Evolutionary conservation across 2,797 vertebrate genomes (phyloP), one percentile per base, ranked within the genome.

Genomic region (Lepus oiostolus): DNA sequence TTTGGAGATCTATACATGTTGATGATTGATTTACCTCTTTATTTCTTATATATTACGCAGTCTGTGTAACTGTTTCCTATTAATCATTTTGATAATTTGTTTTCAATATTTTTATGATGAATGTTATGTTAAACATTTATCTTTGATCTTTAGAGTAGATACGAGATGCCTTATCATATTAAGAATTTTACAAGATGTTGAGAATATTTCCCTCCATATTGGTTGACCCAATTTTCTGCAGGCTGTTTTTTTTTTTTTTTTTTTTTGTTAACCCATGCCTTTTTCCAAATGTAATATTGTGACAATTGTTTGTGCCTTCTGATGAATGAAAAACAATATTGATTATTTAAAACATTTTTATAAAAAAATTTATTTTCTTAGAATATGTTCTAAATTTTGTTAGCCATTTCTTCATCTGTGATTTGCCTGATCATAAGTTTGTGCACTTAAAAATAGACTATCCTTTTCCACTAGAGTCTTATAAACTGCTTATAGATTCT

Each of bases 221-320:
- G 76, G 71, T 26, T 90, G 42, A 90, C 62, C 42, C 50, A 80
- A 24, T 52, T 95, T 94, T 95, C 35, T 60, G 32, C 13, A 74
- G 38, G 76, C 16, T 90, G 7, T 83, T 72, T 30, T 28, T 26
- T 17, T 71, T 62, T 85, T 72, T 72, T 94, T 4, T 35, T 35
- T 4, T 35, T 35, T 4, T 70, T 76, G 47, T 77, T 91, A 68
- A 67, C 38, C 9, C 19, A 67, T 63, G 5, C 16, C 28, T 79
- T 84, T 13, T 35, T n/a, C n/a, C 17, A 88, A 90, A 83, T 38
- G 63, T 65, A 21, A 38, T 84, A 86, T 47, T 54, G 65, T 67
- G 19, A 63, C 71, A 52, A 26, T 42, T 80, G 5, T 52, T 90
- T 92, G 88, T 76, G 17, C 35, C 26, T 50, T 67, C 21, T 52